A percentile compares a stretch with the other conserved stretches of the same genome.
Evolutionary conservation across 2,797 vertebrate species (phyloP).

Genomic region (Leptodactylus fallax): DNA sequence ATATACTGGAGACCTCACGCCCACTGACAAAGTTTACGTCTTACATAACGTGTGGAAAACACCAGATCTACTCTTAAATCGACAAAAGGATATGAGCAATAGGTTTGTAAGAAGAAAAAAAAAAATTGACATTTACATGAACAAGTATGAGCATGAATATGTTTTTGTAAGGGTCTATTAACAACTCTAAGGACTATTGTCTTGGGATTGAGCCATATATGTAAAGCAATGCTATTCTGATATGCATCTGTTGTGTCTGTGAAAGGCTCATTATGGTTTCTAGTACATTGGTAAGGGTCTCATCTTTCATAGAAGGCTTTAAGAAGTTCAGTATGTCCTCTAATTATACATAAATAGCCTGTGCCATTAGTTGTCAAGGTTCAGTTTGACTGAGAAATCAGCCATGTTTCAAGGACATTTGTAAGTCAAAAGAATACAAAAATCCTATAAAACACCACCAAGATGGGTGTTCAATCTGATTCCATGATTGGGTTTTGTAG

Average conservation of each 20-base stretch:
- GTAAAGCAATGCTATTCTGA: constrained; percentile 11
- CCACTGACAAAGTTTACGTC: constrained; percentile 27
- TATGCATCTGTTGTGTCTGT: neutral
- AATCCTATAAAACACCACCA: neutral
- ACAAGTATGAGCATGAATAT: constrained; percentile 1
- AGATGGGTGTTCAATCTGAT: neutral
- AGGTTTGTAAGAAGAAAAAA: neutral
- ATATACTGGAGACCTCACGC: constrained; percentile 19
- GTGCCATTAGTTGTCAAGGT: neutral
- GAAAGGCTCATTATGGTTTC: neutral
- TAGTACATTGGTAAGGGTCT: neutral
- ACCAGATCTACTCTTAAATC: neutral
- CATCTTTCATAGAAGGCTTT: neutral
- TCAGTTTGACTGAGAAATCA: neutral
- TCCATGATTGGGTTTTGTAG: neutral
- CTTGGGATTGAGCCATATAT: neutral
- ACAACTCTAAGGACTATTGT: constrained; percentile 32
- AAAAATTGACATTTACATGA: constrained; percentile 22
- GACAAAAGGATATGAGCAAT: neutral
- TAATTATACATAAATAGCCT: neutral
- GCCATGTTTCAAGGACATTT: neutral
- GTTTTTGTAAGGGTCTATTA: constrained; percentile 13
- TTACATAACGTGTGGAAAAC: constrained; percentile 30
- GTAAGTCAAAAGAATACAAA: neutral
- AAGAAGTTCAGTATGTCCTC: too few species aligned